phyloP scores from a whole-genome alignment of 2,113 vertebrate species.

The Calidris pygmaea region DNA sequence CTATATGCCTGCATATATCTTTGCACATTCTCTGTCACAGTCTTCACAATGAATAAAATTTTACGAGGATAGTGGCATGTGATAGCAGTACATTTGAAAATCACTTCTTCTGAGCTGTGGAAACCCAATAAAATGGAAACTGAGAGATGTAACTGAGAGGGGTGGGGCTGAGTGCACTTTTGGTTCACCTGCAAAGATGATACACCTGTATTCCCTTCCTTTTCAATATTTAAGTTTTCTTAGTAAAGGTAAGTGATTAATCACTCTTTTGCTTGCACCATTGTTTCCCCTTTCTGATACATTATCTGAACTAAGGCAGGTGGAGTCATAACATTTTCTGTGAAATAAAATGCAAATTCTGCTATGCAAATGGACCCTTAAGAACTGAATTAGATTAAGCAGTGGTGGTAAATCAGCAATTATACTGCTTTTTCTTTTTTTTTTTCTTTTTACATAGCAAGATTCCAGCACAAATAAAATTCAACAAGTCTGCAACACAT shows the following conservation, averaged over 20 bases:
- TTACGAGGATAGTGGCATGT: constrained; percentile 3
- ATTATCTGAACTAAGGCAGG: constrained; percentile 54
- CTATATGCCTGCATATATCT: constrained; percentile 8
- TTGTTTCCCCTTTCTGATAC: constrained; percentile 7
- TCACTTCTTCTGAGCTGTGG: constrained; percentile 12
- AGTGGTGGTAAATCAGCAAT: constrained; percentile 66
- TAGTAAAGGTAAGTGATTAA: not conserved
- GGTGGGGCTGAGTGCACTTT: not conserved
- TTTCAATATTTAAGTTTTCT: not conserved
- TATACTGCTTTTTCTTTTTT: not conserved
- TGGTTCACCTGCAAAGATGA: not conserved
- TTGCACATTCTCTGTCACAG: constrained; percentile 48
- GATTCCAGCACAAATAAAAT: constrained; percentile 50
- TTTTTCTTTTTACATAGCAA: constrained; percentile 9
- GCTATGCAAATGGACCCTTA: constrained; percentile 66
- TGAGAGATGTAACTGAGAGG: not conserved
- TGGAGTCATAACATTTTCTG: constrained; percentile 58
- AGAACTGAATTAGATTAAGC: constrained; percentile 72
- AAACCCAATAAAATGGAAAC: not conserved
- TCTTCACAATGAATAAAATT: constrained; percentile 54
- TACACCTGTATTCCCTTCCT: not conserved
- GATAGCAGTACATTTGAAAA: constrained; percentile 40
- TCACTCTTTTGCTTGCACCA: not conserved
- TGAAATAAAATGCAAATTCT: constrained; percentile 72
- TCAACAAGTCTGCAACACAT: not conserved